Conservation (phyloP, 2,113 vertebrate genomes). For the Pelmatolapia mariae region DNA sequence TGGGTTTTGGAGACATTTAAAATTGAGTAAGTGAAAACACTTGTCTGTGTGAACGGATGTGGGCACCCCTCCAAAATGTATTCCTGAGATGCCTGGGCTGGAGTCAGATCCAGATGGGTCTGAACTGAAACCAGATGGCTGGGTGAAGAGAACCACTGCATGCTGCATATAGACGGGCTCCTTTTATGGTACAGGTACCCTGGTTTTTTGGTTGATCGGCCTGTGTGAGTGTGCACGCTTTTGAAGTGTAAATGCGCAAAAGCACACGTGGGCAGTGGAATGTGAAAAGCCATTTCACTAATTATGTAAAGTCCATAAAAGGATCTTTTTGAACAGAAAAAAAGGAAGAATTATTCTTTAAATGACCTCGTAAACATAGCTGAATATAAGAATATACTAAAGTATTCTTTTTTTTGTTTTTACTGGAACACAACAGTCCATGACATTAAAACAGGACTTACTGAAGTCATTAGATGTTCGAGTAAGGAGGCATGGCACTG, state of each 20-base stretch:
- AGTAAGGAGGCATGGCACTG: background rate
- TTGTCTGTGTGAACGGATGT: constrained; percentile 78
- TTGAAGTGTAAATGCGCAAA: background rate
- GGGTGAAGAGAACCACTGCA: constrained; percentile 38
- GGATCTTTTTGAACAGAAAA: background rate
- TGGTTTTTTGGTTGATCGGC: background rate
- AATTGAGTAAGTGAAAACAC: constrained; percentile 77
- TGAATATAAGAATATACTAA: background rate
- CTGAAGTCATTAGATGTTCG: background rate
- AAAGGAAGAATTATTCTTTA: background rate
- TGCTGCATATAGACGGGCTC: constrained; percentile 28
- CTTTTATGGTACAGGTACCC: background rate
- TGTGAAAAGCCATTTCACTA: background rate
- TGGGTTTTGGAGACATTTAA: constrained; percentile 68
- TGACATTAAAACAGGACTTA: background rate
- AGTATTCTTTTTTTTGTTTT: background rate
- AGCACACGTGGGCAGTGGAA: background rate
- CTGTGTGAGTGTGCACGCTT: background rate
- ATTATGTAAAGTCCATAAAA: background rate
- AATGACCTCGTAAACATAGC: background rate
- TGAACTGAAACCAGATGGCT: constrained; percentile 78
- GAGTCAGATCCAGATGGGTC: constrained; percentile 77
- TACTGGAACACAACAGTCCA: background rate
- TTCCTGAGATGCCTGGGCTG: constrained; percentile 76
- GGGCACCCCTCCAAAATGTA: constrained; percentile 76